Base-by-base conservation (phyloP, 2,888 invertebrate genomes). In the Apamea monoglypha region DNA sequence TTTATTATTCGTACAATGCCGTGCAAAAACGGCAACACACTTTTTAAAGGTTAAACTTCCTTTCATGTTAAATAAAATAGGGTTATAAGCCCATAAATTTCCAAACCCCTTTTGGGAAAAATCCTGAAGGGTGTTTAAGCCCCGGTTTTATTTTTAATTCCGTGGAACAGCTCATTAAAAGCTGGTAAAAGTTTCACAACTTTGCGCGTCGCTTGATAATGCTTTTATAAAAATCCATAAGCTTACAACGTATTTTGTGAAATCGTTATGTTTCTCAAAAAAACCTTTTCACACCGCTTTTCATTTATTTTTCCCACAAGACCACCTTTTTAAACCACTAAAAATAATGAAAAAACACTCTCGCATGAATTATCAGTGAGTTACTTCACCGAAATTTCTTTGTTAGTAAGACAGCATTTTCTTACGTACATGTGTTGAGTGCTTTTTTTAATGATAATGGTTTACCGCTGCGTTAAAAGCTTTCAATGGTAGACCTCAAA, bases 381-480 rank as follows among this genome's bases (percentile, higher is more conserved):
- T 36, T 64, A 40, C 36, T 53, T 56, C 6, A n/a, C n/a, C 44
- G 44, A 44, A 79, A 16, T 25, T 70, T 21, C 12, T 53, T 69
- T 3, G 16, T 59, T 21, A 44, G 21, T 64, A 74, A 32, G n/a
- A 72, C 14, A 32, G 29, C 21, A 73, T 29, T 71, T 61, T 75
- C 44, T 63, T 75, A 36, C 7, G 32, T 56, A 80, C 32, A 18
- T 25, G 44, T 69, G 68, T 50, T 74, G 81, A 83, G 75, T 84
- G 70, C 64, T 82, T 83, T 74, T 79, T 53, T 70, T 83, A 80
- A 83, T 68, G 71, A 56, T 67, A 70, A 82, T 32, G 40, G 56
- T 69, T 75, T 63, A 75, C 50, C 69, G 70, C 32, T 32, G 47
- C 18, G 61, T n/a, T 79, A 74, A 83, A 80, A 74, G 80, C 80